These are phyloP conservation scores for Ataeniobius toweri DNA, from an alignment of 2,797 vertebrate species.

Conservation along the genomic window DNA sequence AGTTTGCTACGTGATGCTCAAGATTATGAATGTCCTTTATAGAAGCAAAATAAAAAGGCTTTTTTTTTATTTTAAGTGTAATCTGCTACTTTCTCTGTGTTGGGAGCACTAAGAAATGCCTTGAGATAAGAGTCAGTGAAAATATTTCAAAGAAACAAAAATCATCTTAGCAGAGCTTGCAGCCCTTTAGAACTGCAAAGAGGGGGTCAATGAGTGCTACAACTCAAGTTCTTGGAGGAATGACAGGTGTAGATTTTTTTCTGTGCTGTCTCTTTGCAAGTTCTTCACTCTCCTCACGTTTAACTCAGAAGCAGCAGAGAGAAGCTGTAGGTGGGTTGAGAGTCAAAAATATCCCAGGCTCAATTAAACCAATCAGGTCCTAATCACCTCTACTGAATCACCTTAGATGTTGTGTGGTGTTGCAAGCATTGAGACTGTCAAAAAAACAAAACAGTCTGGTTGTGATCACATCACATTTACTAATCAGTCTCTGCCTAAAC, in stretches of 20 bases:
- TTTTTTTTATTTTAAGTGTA: background rate
- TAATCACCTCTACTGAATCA: background rate
- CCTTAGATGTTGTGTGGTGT: background rate
- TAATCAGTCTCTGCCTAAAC: background rate
- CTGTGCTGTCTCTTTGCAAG: background rate
- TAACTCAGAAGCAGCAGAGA: background rate
- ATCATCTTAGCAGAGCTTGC: background rate
- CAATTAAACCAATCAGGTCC: background rate
- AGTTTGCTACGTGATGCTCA: background rate
- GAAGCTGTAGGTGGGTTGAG: background rate
- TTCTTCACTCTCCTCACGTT: background rate
- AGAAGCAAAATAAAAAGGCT: background rate
- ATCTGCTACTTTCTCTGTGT: background rate
- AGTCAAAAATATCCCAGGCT: background rate
- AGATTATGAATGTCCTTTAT: background rate
- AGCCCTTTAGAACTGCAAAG: background rate
- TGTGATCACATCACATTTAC: background rate
- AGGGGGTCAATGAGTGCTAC: background rate
- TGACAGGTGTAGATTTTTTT: background rate
- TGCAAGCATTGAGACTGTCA: background rate
- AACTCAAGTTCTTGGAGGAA: background rate
- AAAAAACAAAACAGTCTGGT: background rate
- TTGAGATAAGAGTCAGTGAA: background rate
- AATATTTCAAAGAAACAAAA: background rate
- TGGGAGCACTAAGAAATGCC: background rate